Evolutionary conservation across 2,888 invertebrate species (phyloP).

Genomic region (Protodeltote pygarga): DNA sequence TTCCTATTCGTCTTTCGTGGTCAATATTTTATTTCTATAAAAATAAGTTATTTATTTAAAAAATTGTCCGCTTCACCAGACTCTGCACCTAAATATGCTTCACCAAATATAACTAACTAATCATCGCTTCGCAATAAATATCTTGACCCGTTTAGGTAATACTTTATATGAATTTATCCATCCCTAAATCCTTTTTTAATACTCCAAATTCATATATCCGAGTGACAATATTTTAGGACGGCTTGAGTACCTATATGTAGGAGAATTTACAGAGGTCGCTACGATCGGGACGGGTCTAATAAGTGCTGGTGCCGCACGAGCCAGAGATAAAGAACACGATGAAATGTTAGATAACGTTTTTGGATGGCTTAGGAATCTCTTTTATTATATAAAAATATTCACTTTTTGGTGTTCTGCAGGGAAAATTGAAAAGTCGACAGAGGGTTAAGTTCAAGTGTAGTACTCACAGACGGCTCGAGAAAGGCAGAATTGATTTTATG

Average conservation of each 20-base stretch:
- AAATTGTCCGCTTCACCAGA: no score
- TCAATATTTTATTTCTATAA: no score
- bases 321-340: slow-evolving; percentile 41
- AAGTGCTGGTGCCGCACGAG: slow-evolving; percentile 41
- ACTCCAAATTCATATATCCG: slow-evolving; percentile 35
- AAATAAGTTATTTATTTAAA: no score
- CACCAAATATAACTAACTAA: no score
- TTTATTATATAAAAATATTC: slow-evolving; percentile 38
- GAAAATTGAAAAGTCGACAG: slow-evolving; percentile 10
- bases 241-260: slow-evolving; percentile 45
- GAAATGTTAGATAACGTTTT: slow-evolving; percentile 45
- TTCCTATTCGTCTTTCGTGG: no score
- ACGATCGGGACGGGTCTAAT: slow-evolving; percentile 39
- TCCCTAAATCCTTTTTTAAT: slow-evolving; percentile 34
- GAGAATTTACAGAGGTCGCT: slow-evolving; percentile 43
- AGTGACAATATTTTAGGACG: slow-evolving; percentile 36
- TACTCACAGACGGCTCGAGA: no score
- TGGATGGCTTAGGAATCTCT: slow-evolving; percentile 39
- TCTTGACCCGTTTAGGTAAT: no score
- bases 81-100: no score
- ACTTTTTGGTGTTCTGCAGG: slow-evolving; percentile 22
- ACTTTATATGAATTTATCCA: no score
- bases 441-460: no score
- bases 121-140: no score
- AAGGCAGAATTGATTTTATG: no score